These are phyloP conservation scores for Idaea straminata DNA, from an alignment of 2,888 invertebrate species.

Conservation along the genomic window DNA sequence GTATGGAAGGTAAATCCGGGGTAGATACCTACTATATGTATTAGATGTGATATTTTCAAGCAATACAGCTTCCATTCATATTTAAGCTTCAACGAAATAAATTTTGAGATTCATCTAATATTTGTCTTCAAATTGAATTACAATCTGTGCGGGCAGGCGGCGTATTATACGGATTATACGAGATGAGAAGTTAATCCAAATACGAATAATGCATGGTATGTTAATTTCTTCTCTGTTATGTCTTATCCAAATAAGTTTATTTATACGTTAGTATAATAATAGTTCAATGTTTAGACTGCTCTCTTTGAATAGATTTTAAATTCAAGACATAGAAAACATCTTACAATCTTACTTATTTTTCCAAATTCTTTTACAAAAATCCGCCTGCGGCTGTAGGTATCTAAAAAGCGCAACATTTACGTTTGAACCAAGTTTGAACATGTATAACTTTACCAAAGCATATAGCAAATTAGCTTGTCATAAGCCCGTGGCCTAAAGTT, in stretches of 20 bases:
- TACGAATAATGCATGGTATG: slow-evolving; percentile 48
- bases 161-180: slow-evolving; percentile 13
- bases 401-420: too few relatives aligned
- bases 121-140: slow-evolving; percentile 49
- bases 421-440: too few relatives aligned
- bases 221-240: slow-evolving; percentile 37
- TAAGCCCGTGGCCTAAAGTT: too few relatives aligned
- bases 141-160: slow-evolving; percentile 37
- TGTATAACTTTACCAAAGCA: too few relatives aligned
- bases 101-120: slow-evolving; percentile 13
- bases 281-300: neutral
- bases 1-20: neutral
- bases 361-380: too few relatives aligned
- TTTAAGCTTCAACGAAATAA: too few relatives aligned
- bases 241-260: neutral
- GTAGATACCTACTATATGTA: slow-evolving; percentile 7
- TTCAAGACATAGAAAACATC: neutral
- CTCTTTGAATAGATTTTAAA: neutral
- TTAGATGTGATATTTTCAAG: too few relatives aligned
- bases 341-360: too few relatives aligned
- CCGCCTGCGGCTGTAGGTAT: too few relatives aligned
- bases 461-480: too few relatives aligned
- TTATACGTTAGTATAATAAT: neutral
- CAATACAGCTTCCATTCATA: too few relatives aligned
- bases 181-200: slow-evolving; percentile 51